phyloP scores from a whole-genome alignment of 2,888 invertebrate genomes.

The Melipona beecheii region DNA sequence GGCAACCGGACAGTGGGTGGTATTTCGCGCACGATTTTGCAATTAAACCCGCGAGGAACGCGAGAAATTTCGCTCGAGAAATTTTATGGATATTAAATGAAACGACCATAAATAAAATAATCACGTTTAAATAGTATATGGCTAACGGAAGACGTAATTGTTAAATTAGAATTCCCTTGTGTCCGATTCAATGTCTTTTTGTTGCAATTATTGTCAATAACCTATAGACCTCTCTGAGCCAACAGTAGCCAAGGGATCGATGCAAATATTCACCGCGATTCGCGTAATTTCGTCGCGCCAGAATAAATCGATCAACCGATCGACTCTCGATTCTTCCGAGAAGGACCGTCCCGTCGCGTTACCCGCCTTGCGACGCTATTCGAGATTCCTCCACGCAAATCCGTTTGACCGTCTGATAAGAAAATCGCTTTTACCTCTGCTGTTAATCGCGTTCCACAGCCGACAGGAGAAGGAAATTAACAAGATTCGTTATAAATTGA shows the following conservation, averaged over 20 bases:
- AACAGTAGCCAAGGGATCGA: slow-evolving; percentile 2
- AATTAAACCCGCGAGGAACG: slow-evolving; percentile 47
- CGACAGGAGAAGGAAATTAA: neutral
- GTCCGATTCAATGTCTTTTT: no score
- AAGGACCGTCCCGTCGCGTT: neutral
- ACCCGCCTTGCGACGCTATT: neutral
- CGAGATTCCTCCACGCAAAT: neutral
- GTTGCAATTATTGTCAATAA: no score
- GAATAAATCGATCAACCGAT: slow-evolving; percentile 31
- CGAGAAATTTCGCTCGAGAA: no score
- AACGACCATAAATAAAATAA: no score
- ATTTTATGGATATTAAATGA: no score
- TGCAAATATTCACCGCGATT: slow-evolving; percentile 21
- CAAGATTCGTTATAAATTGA: neutral
- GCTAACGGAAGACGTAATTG: no score
- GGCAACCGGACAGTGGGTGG: neutral
- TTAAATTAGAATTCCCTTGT: no score
- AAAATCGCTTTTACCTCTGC: slow-evolving; percentile 2
- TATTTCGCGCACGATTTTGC: slow-evolving; percentile 41
- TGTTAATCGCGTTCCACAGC: neutral
- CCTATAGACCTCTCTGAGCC: no score
- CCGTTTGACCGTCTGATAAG: neutral
- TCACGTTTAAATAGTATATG: no score
- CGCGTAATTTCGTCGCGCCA: slow-evolving; percentile 22
- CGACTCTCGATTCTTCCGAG: slow-evolving; percentile 1